These are phyloP conservation scores for Serranus cabrilla DNA, from an alignment of 2,797 vertebrate species.

Conservation along the genomic window DNA sequence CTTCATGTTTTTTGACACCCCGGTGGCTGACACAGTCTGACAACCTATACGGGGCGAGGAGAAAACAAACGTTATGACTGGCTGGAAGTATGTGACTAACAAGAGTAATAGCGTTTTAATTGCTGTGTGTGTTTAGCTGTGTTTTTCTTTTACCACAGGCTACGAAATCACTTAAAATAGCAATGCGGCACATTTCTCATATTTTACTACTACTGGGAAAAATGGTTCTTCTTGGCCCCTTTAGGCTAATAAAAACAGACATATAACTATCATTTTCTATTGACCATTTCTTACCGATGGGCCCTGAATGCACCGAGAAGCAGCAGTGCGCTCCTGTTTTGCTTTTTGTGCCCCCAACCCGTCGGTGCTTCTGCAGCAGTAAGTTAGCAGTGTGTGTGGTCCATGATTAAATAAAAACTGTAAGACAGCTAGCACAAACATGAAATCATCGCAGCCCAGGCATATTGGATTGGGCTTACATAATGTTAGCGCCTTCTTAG, in stretches of 20 bases:
- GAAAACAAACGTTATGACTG: not conserved
- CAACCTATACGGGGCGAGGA: fast-evolving
- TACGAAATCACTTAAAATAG: not conserved
- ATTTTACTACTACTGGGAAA: fast-evolving
- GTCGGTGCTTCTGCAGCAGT: slow-evolving; percentile 40
- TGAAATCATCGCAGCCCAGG: slow-evolving; percentile 4
- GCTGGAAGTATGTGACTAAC: not conserved
- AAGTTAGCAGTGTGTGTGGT: slow-evolving; percentile 18
- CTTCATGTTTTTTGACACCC: too few species aligned
- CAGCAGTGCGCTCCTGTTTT: slow-evolving; percentile 39
- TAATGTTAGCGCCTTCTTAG: slow-evolving; percentile 34
- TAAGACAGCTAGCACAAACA: not conserved
- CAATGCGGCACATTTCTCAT: not conserved
- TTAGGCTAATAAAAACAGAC: not conserved
- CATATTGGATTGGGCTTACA: slow-evolving; percentile 15
- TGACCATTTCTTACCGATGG: not conserved
- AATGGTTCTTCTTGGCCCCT: not conserved
- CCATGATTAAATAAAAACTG: slow-evolving; percentile 13
- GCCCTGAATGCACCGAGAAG: slow-evolving; percentile 44
- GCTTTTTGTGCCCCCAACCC: slow-evolving; percentile 8
- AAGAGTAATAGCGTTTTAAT: not conserved
- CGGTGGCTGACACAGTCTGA: not conserved
- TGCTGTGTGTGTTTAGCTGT: not conserved
- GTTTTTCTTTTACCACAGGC: not conserved
- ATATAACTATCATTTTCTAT: not conserved